A percentile compares a stretch with the other conserved stretches of the same genome.
phyloP scores from a whole-genome alignment of 2,797 vertebrate species.

The Coilia nasus region DNA sequence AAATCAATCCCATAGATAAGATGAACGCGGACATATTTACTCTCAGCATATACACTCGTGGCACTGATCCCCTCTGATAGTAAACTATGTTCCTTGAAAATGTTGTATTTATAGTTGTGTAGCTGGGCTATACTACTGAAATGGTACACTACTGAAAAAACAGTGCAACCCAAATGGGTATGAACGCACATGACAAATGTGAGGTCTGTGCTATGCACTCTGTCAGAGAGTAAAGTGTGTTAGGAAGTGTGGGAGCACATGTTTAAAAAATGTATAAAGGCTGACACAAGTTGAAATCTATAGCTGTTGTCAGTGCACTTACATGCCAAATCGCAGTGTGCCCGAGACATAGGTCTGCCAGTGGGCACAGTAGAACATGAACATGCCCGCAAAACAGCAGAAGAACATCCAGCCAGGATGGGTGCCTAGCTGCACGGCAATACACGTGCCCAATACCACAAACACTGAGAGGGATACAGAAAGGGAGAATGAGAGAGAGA shows the following conservation, averaged over 20 bases:
- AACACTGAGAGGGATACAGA: slow-evolving; percentile 72
- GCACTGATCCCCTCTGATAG: background rate
- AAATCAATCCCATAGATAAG: slow-evolving; percentile 24
- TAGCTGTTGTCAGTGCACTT: slow-evolving; percentile 64
- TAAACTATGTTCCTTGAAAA: background rate
- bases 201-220: background rate
- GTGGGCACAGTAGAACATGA: slow-evolving; percentile 91
- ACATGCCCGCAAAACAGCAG: slow-evolving; percentile 88
- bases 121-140: background rate
- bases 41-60: too few relatives aligned
- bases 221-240: background rate
- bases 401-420: slow-evolving; percentile 91
- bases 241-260: background rate
- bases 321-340: slow-evolving; percentile 87
- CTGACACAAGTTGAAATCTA: background rate
- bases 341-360: slow-evolving; percentile 91
- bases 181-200: background rate
- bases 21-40: background rate
- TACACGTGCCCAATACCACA: slow-evolving; percentile 86
- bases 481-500: background rate
- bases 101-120: background rate
- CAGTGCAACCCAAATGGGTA: background rate
- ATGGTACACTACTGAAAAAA: background rate
- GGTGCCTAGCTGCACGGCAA: slow-evolving; percentile 86
- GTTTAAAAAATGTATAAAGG: too few relatives aligned